Evolutionary conservation across 2,888 invertebrate species (phyloP).

Genomic region (Drosophila stalkeri): DNA sequence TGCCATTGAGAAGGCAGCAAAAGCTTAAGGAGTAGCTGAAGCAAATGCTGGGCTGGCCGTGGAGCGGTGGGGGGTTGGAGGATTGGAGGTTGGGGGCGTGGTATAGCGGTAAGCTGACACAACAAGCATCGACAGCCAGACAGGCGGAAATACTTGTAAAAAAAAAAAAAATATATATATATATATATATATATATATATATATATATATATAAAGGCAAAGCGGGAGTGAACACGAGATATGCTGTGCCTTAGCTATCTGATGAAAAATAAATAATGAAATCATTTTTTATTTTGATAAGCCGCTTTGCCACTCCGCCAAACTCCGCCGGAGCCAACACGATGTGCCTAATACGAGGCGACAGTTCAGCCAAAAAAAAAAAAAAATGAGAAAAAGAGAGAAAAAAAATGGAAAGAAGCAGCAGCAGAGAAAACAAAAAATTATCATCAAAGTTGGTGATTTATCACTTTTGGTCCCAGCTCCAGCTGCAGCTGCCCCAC

Average conservation of each 20-base stretch:
- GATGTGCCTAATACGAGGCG: slow-evolving; percentile 37
- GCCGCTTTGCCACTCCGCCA: slow-evolving; percentile 68
- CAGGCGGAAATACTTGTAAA: slow-evolving; percentile 69
- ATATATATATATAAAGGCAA: slow-evolving; percentile 5
- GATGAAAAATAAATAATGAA: slow-evolving; percentile 80
- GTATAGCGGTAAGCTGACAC: slow-evolving; percentile 42
- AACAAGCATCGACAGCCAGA: slow-evolving; percentile 55
- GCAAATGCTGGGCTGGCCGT: too few species aligned
- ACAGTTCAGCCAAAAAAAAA: slow-evolving; percentile 14
- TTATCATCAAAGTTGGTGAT: slow-evolving; percentile 74
- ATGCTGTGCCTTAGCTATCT: slow-evolving; percentile 65
- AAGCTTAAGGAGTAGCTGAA: slow-evolving; percentile 1
- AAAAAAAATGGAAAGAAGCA: background rate
- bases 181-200: too few species aligned
- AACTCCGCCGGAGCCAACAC: slow-evolving; percentile 10
- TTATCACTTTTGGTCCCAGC: slow-evolving; percentile 65
- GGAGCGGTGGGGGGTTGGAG: background rate
- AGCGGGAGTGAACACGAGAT: slow-evolving; percentile 42
- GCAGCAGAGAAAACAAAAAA: slow-evolving; percentile 43
- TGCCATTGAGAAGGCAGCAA: slow-evolving; percentile 12
- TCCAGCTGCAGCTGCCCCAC: slow-evolving; percentile 10
- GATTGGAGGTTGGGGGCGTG: background rate
- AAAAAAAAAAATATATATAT: background rate
- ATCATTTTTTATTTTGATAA: slow-evolving; percentile 81
- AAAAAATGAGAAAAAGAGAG: too few species aligned